These are phyloP conservation scores for Discoglossus pictus DNA, from an alignment of 2,797 vertebrate genomes.

Conservation along the genomic window DNA sequence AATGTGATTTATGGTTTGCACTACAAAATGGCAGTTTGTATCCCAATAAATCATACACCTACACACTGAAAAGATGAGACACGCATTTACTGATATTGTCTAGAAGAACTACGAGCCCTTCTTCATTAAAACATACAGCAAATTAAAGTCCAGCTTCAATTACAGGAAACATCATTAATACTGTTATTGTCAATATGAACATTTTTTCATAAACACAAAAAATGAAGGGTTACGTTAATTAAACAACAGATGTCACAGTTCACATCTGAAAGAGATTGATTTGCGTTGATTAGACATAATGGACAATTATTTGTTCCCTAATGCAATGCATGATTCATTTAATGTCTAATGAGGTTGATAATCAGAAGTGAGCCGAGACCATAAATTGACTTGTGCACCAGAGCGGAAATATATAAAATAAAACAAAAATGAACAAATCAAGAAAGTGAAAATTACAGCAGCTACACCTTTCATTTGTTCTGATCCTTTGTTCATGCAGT, in stretches of 20 bases:
- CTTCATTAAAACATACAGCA: conserved; percentile 14
- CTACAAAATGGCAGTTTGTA: not conserved
- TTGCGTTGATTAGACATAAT: conserved; percentile 41
- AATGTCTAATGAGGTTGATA: conserved; percentile 43
- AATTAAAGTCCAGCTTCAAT: conserved; percentile 29
- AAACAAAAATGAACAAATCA: conserved; percentile 7
- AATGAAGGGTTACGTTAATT: conserved; percentile 43
- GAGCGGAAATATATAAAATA: conserved; percentile 13
- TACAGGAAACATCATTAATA: conserved; percentile 49
- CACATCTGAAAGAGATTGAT: conserved; percentile 43
- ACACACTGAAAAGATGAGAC: conserved; percentile 35
- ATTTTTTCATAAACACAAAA: conserved; percentile 20
- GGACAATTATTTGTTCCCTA: conserved; percentile 43
- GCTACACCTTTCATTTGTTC: too few relatives aligned
- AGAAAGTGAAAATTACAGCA: not conserved
- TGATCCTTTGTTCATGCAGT: too few relatives aligned
- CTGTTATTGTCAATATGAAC: conserved; percentile 33
- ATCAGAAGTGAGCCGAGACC: conserved; percentile 21
- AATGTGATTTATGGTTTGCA: conserved; percentile 27
- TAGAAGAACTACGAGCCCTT: not conserved
- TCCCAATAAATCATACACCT: conserved; percentile 38
- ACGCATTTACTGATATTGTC: conserved; percentile 35
- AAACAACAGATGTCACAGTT: conserved; percentile 37
- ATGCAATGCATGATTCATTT: conserved; percentile 33
- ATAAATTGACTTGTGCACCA: conserved; percentile 16